phyloP scores from a whole-genome alignment of 64 coral and sea anemone genomes.

The Porites lutea region DNA sequence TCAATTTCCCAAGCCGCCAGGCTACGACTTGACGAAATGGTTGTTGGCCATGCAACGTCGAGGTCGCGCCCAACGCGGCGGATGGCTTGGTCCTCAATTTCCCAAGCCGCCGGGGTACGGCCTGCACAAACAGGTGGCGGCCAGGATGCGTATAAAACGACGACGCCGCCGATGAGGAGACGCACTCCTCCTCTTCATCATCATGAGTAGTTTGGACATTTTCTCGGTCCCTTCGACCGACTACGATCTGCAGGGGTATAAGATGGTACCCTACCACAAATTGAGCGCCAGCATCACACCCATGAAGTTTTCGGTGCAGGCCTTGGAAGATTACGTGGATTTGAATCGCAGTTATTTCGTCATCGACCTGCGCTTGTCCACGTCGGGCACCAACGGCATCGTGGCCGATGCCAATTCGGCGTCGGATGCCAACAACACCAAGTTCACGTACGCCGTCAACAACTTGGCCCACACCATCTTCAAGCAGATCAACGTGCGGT shows the following conservation, averaged over 20 bases:
- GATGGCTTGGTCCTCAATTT: neutral
- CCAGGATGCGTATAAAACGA: neutral
- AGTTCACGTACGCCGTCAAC: neutral
- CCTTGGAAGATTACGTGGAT: neutral
- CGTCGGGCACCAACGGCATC: neutral
- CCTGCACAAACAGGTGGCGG: too few species aligned
- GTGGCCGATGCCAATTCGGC: too few species aligned
- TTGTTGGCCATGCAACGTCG: too few species aligned
- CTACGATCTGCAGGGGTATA: neutral
- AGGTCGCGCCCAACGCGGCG: neutral
- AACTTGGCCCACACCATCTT: neutral
- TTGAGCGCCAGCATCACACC: neutral
- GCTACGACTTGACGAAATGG: neutral
- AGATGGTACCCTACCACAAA: neutral
- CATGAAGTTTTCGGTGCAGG: too few species aligned
- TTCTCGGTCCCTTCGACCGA: neutral
- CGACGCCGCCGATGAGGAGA: neutral
- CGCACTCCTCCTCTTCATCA: neutral
- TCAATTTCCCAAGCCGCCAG: neutral
- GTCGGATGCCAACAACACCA: neutral
- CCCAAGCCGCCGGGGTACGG: neutral
- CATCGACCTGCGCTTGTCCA: neutral
- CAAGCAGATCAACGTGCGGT: neutral
- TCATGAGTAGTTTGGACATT: neutral
- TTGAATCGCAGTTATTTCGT: conserved; percentile 1